A percentile compares a stretch with the other conserved stretches of the same genome.
Conservation (phyloP, 2,888 invertebrate species). For the Andrena trimmerana region DNA sequence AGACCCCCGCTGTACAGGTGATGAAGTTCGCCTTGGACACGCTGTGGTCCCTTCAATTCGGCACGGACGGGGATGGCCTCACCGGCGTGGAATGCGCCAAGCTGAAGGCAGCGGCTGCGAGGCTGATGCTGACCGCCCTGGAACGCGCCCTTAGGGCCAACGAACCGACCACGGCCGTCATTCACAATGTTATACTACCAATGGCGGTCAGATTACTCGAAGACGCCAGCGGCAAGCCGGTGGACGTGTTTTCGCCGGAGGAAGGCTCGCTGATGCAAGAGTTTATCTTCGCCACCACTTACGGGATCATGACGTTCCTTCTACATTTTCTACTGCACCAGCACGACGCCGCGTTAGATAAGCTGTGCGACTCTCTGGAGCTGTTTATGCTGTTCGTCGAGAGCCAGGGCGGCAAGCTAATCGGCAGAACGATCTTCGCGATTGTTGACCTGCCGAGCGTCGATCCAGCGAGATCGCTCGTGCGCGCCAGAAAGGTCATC, state of each 20-base stretch:
- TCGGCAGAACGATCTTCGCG: conserved; percentile 87
- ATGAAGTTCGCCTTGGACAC: conserved; percentile 88
- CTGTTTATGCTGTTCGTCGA: conserved; percentile 88
- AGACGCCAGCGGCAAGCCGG: conserved; percentile 85
- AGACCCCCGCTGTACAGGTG: conserved; percentile 87
- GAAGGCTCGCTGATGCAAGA: conserved; percentile 87
- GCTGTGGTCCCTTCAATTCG: conserved; percentile 88
- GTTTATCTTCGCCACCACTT: conserved; percentile 88
- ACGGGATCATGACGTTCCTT: conserved; percentile 87
- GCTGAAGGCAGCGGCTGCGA: conserved; percentile 87
- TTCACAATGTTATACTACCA: conserved; percentile 88
- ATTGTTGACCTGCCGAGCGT: conserved; percentile 86
- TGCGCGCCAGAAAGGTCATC: conserved; percentile 86
- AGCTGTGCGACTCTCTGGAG: conserved; percentile 86
- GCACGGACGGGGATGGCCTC: conserved; percentile 84
- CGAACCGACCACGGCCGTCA: conserved; percentile 86
- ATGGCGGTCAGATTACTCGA: conserved; percentile 88
- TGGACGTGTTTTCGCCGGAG: conserved; percentile 71
- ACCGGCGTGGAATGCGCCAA: conserved; percentile 84
- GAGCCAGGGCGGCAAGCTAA: conserved; percentile 87
- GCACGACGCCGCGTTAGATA: conserved; percentile 84
- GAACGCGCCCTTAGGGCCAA: conserved; percentile 87
- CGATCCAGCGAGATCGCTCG: conserved; percentile 83
- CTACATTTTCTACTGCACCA: conserved; percentile 88
- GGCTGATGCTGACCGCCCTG: conserved; percentile 87